Evolutionary conservation across 2,797 vertebrate genomes (phyloP), one percentile per base, ranked within the genome.

Genomic region (Cheirogaleus major): DNA sequence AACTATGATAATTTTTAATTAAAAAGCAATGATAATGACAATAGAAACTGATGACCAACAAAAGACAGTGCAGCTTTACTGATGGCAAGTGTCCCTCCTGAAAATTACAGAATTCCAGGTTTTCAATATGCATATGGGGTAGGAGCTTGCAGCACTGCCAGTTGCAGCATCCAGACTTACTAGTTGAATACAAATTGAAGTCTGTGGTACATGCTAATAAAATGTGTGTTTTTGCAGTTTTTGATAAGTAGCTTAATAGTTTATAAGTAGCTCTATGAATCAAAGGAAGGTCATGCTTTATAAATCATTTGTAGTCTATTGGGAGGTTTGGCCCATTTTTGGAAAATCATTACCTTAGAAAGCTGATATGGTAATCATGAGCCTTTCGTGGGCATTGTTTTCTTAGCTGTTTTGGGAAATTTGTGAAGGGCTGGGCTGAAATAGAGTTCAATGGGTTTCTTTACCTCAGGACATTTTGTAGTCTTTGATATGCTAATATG

Each of bases 401-500:
- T 9, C 27, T 41, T 70, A 43, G 18, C 7, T 4, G 14, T 61
- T 12, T 65, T 82, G 69, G 80, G 57, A 95, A 80, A 80, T 96
- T 92, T 89, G 43, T 92, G 38, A 90, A 93, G 32, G 65, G 11
- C n/a, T 35, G 25, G 22, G 35, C 10, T 35, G n/a, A 59, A 79
- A 32, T 78, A 48, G 63, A 79, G 69, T 69, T 90, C 70, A 50
- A 1, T 75, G 23, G 20, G 30, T 72, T 93, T 90, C 70, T 90
- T 92, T 88, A 83, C 61, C 43, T 92, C 22, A 52, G 65, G n/a
- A 80, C 52, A 14, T 88, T 95, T 97, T 76, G 5, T 94, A 91
- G 59, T 72, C 57, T 96, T 95, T 91, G n/a, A 79, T 93, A 75
- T 95, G 89, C 50, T 96, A 86, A 96, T 96, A 1, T 4, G 45